Evolutionary conservation across 1,140 invertebrate species (phyloP).

Genomic region (Drosophila obscura): DNA sequence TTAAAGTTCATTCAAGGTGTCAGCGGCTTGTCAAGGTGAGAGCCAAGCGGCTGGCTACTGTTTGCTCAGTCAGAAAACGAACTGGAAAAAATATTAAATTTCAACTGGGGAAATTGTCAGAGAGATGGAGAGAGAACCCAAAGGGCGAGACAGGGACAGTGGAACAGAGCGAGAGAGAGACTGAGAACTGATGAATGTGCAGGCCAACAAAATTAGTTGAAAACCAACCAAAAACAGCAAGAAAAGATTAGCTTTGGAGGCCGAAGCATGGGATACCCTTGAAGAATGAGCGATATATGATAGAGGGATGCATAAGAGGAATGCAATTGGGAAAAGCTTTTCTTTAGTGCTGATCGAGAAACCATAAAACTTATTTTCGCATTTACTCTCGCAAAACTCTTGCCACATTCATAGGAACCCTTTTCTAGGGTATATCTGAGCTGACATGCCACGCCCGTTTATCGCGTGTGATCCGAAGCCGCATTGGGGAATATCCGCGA

Average conservation of each 20-base stretch:
- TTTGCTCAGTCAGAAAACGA: constrained; percentile 35
- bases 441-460: constrained; percentile 65
- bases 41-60: constrained; percentile 53
- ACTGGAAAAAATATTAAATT: constrained; percentile 70
- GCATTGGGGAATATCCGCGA: constrained; percentile 13
- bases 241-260: not conserved
- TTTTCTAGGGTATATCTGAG: not conserved
- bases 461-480: constrained; percentile 54
- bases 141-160: constrained; percentile 49
- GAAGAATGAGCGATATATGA: too few relatives aligned
- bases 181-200: constrained; percentile 70
- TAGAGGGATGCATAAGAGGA: too few relatives aligned
- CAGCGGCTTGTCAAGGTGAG: constrained; percentile 70
- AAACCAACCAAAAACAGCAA: constrained; percentile 35
- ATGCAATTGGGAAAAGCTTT: too few relatives aligned
- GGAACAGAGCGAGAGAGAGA: constrained; percentile 42
- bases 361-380: too few relatives aligned
- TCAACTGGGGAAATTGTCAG: constrained; percentile 39
- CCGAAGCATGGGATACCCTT: too few relatives aligned
- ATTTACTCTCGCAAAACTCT: too few relatives aligned
- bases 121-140: not conserved
- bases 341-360: too few relatives aligned
- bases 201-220: constrained; percentile 63
- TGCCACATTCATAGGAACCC: too few relatives aligned
- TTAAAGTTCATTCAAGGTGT: constrained; percentile 79